Base-by-base conservation (phyloP, 2,113 vertebrate genomes). In the Silurus meridionalis region DNA sequence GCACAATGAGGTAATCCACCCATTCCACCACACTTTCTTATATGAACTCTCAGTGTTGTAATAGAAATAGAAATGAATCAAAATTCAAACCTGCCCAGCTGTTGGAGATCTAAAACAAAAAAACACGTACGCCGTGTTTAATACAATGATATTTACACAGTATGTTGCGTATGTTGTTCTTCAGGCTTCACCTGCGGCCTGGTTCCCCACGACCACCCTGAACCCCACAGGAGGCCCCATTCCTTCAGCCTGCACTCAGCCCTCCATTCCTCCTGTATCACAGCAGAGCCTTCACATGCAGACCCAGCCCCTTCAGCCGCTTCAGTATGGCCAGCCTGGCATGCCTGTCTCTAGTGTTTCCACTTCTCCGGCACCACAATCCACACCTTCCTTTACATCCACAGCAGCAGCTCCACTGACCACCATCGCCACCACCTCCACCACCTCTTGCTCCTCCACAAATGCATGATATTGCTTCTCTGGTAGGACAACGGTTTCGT, bases 1-100 rank as follows among this genome's bases (percentile, higher is more conserved):
- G 84, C 66, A 91, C 46, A 84, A 91, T 75, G 96, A 97, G 95
- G 97, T 97, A 92, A 72, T 53, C 4, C 37, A 84, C 55, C 58
- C 46, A 17, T 37, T 6, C 14, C 64, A 37, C n/a, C 19, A n/a
- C 46, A 87, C 58, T 71, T 37, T 37, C 37, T 37, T 80, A 25
- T 81, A 83, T 52, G 55, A 60, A 61, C 23, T 82, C 50, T n/a
- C n/a, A 50, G 37, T 61, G 10, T 58, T 37, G n/a, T 63, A 79
- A 25, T 74, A 83, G 10, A 11, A 37, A 37, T 37, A 37, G 28
- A 37, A 37, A 37, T 37, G 37, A 37, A 37, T 37, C 1, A 37
- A 37, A 37, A 37, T 37, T 2, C 37, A 37, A 37, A 37, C 37
- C 37, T 37, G 37, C 37, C 37, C 37, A 37, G 37, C 37, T 37